Evolutionary conservation across 2,113 vertebrate genomes (phyloP), one percentile per base, ranked within the genome.

Genomic region (Plecturocebus donacophilus): DNA sequence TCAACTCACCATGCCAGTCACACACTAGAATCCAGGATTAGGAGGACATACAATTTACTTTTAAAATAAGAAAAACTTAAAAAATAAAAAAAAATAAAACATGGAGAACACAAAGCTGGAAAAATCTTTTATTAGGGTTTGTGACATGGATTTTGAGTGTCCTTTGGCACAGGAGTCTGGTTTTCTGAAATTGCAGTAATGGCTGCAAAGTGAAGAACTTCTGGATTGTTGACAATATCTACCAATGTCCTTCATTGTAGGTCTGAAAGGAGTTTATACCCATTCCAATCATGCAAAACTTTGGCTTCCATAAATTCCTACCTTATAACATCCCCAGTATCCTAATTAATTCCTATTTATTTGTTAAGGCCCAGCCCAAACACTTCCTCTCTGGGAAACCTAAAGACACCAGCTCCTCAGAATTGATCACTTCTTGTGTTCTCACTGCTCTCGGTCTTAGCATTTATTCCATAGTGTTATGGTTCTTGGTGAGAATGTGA

Each of bases 211-310:
- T 9, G 7, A 49, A 71, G 11, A 23, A 8, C 42, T 11, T 49
- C 14, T 56, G n/a, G 45, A 13, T 61, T n/a, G 32, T 61, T 49
- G 47, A 16, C 3, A 17, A 10, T 5, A 14, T 10, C 71, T 77
- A 87, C 93, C 40, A 61, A 56, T 90, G 70, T 58, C 87, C 54
- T 64, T 27, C 92, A 84, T 16, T 73, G 52, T 45, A 68, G 75
- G 90, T 80, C 76, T 86, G 66, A 94, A 94, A 92, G 77, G 40
- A 14, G 83, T 54, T 95, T 32, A 95, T 49, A 5, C 0, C 87
- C 6, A 40, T 45, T 91, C 58, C 17, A 64, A 73, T 73, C 2
- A 66, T 20, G 56, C 20, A 13, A 35, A 42, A n/a, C 52, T 12
- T 73, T 52, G 27, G 47, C 5, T 40, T 81, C 35, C 66, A 77